phyloP scores from a whole-genome alignment of 53 echinoderm and acorn worm species.

The Apostichopus leukothele region DNA sequence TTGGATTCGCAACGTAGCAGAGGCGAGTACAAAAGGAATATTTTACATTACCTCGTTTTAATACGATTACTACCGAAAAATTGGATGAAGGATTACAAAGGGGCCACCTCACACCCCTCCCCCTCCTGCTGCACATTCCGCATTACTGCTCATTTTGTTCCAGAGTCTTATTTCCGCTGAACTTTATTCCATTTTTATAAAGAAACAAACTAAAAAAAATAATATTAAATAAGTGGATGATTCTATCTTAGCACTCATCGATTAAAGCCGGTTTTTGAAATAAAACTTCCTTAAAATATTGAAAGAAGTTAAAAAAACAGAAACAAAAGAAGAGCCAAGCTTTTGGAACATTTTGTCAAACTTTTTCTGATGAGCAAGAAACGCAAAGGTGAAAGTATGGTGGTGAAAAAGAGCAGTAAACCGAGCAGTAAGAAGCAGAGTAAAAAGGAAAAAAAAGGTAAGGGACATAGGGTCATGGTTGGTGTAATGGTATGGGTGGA shows the following conservation, averaged over 20 bases:
- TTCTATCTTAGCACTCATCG: background rate
- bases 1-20: slow-evolving; percentile 15
- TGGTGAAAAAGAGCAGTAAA: slow-evolving; percentile 59
- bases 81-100: slow-evolving; percentile 37
- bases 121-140: slow-evolving; percentile 48
- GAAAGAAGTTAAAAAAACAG: background rate
- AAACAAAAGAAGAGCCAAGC: background rate
- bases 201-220: too few relatives aligned
- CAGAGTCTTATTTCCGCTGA: slow-evolving; percentile 49
- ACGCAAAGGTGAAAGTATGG: slow-evolving; percentile 54
- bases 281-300: background rate
- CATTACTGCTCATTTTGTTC: slow-evolving; percentile 44
- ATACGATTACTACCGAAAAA: background rate
- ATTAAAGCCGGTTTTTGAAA: background rate
- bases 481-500: too few relatives aligned
- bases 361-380: slow-evolving; percentile 68
- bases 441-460: slow-evolving; percentile 68
- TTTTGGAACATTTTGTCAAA: slow-evolving; percentile 55
- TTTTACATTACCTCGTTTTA: slow-evolving; percentile 2
- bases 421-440: slow-evolving; percentile 49
- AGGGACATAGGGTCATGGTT: background rate
- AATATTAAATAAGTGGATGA: background rate
- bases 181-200: slow-evolving; percentile 49
- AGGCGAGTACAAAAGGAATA: slow-evolving; percentile 7
- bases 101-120: slow-evolving; percentile 43